phyloP scores from a whole-genome alignment of 2,888 invertebrate species.

The Drosophila peninsularis region DNA sequence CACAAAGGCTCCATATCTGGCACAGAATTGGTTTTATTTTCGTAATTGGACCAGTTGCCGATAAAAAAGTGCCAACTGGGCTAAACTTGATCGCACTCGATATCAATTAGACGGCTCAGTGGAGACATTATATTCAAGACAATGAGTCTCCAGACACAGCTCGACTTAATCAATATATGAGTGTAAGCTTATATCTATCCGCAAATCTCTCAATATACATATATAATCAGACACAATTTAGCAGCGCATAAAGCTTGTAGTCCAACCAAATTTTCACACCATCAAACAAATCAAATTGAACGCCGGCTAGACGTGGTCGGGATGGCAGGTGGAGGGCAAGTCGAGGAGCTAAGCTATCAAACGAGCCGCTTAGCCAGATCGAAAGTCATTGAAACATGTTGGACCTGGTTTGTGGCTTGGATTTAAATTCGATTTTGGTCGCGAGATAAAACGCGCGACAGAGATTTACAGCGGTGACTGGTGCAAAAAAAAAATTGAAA shows the following conservation, averaged over 20 bases:
- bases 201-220: background rate
- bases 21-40: conserved; percentile 12
- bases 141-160: background rate
- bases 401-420: conserved; percentile 53
- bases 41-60: conserved; percentile 39
- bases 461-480: conserved; percentile 54
- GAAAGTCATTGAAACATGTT: conserved; percentile 68
- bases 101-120: conserved; percentile 1
- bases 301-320: conserved; percentile 29
- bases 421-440: conserved; percentile 77
- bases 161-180: background rate
- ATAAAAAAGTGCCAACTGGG: conserved; percentile 24
- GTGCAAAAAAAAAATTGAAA: conserved; percentile 32
- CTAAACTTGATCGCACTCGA: background rate
- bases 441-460: conserved; percentile 69
- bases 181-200: background rate
- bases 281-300: conserved; percentile 58
- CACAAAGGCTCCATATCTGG: conserved; percentile 39
- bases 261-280: conserved; percentile 60
- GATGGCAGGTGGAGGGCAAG: background rate
- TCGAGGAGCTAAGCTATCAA: conserved; percentile 47
- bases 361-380: conserved; percentile 59
- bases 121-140: background rate
- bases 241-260: conserved; percentile 44
- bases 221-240: conserved; percentile 32